Base-by-base conservation (phyloP, 2,888 invertebrate species). In the Isoperla grammatica region DNA sequence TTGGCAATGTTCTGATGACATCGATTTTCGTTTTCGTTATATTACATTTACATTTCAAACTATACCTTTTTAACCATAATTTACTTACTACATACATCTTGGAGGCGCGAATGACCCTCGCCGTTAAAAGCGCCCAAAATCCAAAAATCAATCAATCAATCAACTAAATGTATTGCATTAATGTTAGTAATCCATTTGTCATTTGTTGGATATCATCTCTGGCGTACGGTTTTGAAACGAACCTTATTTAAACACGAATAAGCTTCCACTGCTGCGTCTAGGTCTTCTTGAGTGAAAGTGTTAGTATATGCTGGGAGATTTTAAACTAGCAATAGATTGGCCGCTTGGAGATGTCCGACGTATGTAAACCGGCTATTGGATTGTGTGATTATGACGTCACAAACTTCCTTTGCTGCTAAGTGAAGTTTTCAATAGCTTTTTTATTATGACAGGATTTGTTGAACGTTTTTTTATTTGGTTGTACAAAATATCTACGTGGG, bases 331-430 rank as follows among this genome's bases (percentile, higher is more conserved):
- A 70, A 67, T 48, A 71, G 58, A 39, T 64, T 62, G 37, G 66
- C 61, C 4, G 67, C 68, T 62, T 61, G 40, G 37, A 69, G 62
- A 63, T 71, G 69, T 19, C 64, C 64, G 23, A 59, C 66, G 60
- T 66, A 70, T 50, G 43, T 15, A 63, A 70, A 70, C 37, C 68
- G 62, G 56, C 66, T 65, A 60, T 65, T 64, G 40, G 64, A 61
- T 54, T 66, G 65, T 19, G 54, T 59, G 13, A 67, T 61, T 55
- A 70, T 69, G 22, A 62, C 55, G 64, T 69, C 68, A 63, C 68
- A 69, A 12, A 68, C 66, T 63, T 68, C 66, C 49, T 66, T 66
- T 6, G 67, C 62, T 50, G 56, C 65, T 35, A 43, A 57, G 65
- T 56, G 56, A 65, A 60, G 43, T 49, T 59, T 23, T 63, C 60